Conservation (phyloP, 2,888 invertebrate species). For the Thecocarcelia acutangulata region DNA sequence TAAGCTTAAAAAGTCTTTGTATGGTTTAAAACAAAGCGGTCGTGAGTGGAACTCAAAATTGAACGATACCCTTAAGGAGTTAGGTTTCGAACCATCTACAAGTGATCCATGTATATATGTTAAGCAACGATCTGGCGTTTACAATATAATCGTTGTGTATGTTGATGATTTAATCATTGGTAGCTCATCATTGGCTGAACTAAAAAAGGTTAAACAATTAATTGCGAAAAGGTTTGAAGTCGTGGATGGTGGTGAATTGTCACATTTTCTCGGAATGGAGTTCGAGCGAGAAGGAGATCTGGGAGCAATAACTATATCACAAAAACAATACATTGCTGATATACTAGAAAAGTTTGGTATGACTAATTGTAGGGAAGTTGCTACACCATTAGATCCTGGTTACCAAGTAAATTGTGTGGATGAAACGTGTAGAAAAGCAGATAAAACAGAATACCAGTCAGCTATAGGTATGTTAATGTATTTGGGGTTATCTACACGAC, state of each 20-base stretch:
- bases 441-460: constrained; percentile 20
- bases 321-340: constrained; percentile 25
- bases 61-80: not conserved
- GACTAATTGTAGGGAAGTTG: constrained; percentile 19
- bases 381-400: constrained; percentile 32
- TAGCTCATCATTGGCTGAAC: constrained; percentile 26
- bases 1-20: too few relatives aligned
- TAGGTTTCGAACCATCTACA: constrained; percentile 19
- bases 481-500: constrained; percentile 33
- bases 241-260: too few relatives aligned
- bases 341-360: constrained; percentile 20
- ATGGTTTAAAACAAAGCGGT: constrained; percentile 25
- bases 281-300: constrained; percentile 35
- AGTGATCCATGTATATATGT: constrained; percentile 35
- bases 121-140: not conserved
- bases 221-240: constrained; percentile 13
- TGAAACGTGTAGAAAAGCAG: constrained; percentile 4
- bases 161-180: constrained; percentile 61
- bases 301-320: constrained; percentile 26
- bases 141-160: constrained; percentile 26
- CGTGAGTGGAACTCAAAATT: constrained; percentile 39
- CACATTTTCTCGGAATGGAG: constrained; percentile 61
- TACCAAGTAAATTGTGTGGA: constrained; percentile 25
- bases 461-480: constrained; percentile 54
- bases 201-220: constrained; percentile 3